Evolutionary conservation across 1,140 invertebrate species (phyloP).

Genomic region (Drosophila punjabiensis): DNA sequence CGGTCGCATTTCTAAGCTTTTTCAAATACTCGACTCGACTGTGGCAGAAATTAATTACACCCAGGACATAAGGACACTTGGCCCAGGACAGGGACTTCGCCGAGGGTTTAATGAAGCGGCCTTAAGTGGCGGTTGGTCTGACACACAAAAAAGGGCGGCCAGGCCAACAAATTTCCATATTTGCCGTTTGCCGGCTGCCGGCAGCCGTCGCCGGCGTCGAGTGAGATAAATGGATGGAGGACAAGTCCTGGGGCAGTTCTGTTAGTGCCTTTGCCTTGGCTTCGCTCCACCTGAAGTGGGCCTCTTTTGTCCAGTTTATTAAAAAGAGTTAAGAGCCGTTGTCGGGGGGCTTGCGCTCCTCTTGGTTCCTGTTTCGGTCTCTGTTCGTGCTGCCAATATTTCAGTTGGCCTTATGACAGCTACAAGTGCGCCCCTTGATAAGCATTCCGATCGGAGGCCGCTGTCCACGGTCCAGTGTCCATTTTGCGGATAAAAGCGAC

Average conservation of each 20-base stretch:
- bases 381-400: slow-evolving; percentile 63
- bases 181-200: slow-evolving; percentile 52
- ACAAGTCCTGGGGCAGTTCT: slow-evolving; percentile 49
- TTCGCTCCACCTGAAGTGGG: slow-evolving; percentile 48
- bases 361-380: slow-evolving; percentile 20
- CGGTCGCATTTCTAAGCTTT: slow-evolving; percentile 48
- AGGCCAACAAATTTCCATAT: slow-evolving; percentile 67
- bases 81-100: slow-evolving; percentile 47
- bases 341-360: slow-evolving; percentile 11
- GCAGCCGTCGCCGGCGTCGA: slow-evolving; percentile 45
- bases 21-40: slow-evolving; percentile 57
- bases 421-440: slow-evolving; percentile 74
- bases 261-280: slow-evolving; percentile 4
- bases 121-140: slow-evolving; percentile 39
- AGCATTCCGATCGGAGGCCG: slow-evolving; percentile 53
- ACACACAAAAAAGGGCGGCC: slow-evolving; percentile 33
- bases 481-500: slow-evolving; percentile 65
- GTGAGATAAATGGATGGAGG: slow-evolving; percentile 71
- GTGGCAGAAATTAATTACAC: slow-evolving; percentile 75
- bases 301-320: slow-evolving; percentile 52
- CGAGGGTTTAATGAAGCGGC: slow-evolving; percentile 78
- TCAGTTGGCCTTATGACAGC: slow-evolving; percentile 79
- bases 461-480: slow-evolving; percentile 24
- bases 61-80: slow-evolving; percentile 66
- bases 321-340: slow-evolving; percentile 1